phyloP scores from a whole-genome alignment of 2,113 vertebrate genomes.

The Struthidea cinerea region DNA sequence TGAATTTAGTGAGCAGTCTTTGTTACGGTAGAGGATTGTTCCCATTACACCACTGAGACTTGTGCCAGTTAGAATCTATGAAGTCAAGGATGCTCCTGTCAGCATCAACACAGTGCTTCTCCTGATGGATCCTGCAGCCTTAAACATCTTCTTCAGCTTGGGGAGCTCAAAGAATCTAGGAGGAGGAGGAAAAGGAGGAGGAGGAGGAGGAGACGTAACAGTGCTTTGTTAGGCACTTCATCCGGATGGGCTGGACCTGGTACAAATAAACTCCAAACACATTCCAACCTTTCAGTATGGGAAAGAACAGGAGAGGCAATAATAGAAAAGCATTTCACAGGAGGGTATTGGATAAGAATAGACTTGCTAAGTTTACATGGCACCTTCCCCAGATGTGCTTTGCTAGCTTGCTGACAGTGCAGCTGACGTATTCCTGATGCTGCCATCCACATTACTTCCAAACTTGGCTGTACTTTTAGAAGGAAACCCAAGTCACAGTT shows the following conservation, averaged over 20 bases:
- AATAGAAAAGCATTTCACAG: background rate
- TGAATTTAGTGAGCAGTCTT: background rate
- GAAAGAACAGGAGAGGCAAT: background rate
- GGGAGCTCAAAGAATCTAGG: background rate
- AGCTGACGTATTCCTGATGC: background rate
- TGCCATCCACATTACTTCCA: background rate
- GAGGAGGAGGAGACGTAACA: background rate
- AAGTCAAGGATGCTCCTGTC: background rate
- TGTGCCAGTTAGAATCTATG: background rate
- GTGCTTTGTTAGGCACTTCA: background rate
- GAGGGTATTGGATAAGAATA: background rate
- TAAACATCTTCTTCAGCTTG: background rate
- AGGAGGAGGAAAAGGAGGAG: background rate
- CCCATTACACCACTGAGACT: background rate
- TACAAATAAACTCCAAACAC: background rate
- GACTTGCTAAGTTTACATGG: background rate
- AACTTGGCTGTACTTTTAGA: background rate
- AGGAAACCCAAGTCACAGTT: background rate
- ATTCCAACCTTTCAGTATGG: background rate
- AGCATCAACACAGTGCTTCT: background rate
- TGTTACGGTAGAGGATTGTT: background rate
- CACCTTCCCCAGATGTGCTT: conserved; percentile 4
- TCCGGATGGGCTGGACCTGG: background rate
- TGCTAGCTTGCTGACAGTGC: background rate
- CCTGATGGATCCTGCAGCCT: background rate